Base-by-base conservation (phyloP, 92 coral and sea anemone species). In the Palythoa heliodiscus region DNA sequence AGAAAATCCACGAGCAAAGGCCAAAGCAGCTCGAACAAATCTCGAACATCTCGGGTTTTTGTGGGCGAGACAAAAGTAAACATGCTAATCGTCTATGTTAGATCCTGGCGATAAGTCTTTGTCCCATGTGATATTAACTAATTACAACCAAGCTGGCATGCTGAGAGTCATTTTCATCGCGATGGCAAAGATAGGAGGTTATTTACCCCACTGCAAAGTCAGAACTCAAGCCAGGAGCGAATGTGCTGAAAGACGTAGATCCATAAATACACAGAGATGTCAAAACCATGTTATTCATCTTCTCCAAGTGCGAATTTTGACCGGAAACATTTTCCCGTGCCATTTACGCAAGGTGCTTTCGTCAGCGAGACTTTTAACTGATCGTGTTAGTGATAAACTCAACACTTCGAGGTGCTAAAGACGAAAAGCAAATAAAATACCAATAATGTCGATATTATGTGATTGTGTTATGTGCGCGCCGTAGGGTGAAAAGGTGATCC, bases 81-180 rank as follows among this genome's bases (percentile, higher is more conserved):
- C 75, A 80, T 15, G 12, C 25, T 80, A 80, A 80, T 80, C 73
- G 84, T 22, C 39, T 38, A 57, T 66, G 57, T 67, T 66, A 80
- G 84, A 80, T 80, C 74, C 60, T 23, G 11, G 55, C 17, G 84
- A 80, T 80, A 80, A 66, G 17, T 40, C 84, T 80, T 80, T 80
- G 84, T 80, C 48, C 40, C 47, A 20, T 80, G 73, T 80, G 84
- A 80, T 64, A 64, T 66, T 80, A 80, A 80, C 84, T 80, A 80
- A 80, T 80, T 80, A 80, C 23, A 16, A 55, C 75, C 13, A 23
- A 35, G 84, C 57, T 80, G 40, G 84, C 84, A 24, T 80, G 84
- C 84, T 80, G 84, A 17, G 84, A 80, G 63, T 11, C 84, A 80
- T 48, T 80, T 66, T 80, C 84, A 80, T 23, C 71, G 70, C 84